A percentile compares a stretch with the other conserved stretches of the same genome.
These are phyloP conservation scores for Acleris literana DNA, from an alignment of 2,888 invertebrate genomes.

Conservation along the genomic window DNA sequence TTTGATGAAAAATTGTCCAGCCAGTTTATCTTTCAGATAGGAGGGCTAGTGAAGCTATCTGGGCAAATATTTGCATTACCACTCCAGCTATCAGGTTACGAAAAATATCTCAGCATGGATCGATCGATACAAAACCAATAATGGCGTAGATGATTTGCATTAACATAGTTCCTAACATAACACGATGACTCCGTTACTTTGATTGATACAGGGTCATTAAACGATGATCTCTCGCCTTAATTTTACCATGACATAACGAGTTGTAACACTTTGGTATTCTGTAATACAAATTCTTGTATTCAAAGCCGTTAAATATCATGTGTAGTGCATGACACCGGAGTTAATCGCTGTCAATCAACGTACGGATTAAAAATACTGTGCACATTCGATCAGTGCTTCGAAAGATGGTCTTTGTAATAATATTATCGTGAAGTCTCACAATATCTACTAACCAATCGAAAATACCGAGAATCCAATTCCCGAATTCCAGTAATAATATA, in stretches of 20 bases:
- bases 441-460: too few relatives aligned
- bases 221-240: constrained; percentile 15
- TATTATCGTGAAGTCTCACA: too few relatives aligned
- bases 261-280: constrained; percentile 11
- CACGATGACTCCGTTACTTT: constrained; percentile 27
- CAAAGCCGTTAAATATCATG: constrained; percentile 11
- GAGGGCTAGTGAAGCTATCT: constrained; percentile 16
- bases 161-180: constrained; percentile 24
- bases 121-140: constrained; percentile 7
- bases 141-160: constrained; percentile 24
- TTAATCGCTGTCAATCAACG: constrained; percentile 29
- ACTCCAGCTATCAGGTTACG: constrained; percentile 12
- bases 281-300: constrained; percentile 3
- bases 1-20: constrained; percentile 1
- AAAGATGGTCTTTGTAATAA: too few relatives aligned
- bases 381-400: too few relatives aligned
- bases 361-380: constrained; percentile 1
- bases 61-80: constrained; percentile 27
- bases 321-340: constrained; percentile 22
- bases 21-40: constrained; percentile 23
- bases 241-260: constrained; percentile 27
- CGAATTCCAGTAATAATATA: too few relatives aligned
- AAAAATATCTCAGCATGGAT: constrained; percentile 27
- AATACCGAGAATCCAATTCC: too few relatives aligned
- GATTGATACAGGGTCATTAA: constrained; percentile 10